phyloP scores from a whole-genome alignment of 2,113 vertebrate genomes.

The Suncus etruscus region DNA sequence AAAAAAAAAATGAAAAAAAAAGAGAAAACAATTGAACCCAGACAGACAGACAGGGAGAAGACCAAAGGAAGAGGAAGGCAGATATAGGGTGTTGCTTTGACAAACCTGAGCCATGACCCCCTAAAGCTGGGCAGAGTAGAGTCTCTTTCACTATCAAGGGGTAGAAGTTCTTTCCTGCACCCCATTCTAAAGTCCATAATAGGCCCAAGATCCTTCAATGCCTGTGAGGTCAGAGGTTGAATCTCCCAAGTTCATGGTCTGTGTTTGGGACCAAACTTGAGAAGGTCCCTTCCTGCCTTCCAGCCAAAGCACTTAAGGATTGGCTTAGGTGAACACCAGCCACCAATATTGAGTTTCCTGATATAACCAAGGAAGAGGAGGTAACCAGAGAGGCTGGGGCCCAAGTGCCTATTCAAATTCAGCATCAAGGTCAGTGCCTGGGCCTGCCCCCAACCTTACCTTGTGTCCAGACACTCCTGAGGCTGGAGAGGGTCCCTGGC shows the following conservation, averaged over 20 bases:
- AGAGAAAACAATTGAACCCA: background rate
- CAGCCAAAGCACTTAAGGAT: background rate
- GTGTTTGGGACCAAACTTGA: background rate
- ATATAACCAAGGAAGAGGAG: background rate
- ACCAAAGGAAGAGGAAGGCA: background rate
- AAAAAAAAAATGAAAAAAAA: no score
- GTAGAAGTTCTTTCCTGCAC: no score
- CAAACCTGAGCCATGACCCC: background rate
- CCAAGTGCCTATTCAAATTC: background rate
- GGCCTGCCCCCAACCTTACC: accelerated
- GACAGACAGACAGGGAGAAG: accelerated
- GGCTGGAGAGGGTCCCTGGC: background rate
- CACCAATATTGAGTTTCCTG: background rate
- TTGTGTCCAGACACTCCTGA: accelerated
- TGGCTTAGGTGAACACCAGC: background rate
- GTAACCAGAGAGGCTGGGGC: background rate
- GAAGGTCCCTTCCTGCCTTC: background rate
- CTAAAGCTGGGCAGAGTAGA: no score
- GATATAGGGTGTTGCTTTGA: background rate
- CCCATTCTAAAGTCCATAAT: no score
- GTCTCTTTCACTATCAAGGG: no score
- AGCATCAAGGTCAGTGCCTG: accelerated
- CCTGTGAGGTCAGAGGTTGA: no score
- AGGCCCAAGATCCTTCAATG: no score
- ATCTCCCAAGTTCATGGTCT: background rate